Evolutionary conservation across 2,888 invertebrate species (phyloP), one percentile per base, ranked within the genome.

Genomic region (Microplitis manilae): DNA sequence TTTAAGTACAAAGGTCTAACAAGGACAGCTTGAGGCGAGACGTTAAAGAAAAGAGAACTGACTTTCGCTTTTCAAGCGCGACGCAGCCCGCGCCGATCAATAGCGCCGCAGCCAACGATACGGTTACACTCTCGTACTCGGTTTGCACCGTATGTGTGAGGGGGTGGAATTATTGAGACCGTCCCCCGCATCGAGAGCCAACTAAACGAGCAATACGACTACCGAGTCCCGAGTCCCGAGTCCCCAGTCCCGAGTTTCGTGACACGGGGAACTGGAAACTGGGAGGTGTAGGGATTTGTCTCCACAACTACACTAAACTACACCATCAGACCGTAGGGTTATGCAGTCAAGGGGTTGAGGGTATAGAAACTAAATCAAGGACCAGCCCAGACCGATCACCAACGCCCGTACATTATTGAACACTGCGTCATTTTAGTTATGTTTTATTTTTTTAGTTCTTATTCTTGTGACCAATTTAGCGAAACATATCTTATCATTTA

Each of bases 11-110:
- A 13, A 50, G 13, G 50, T 50, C n/a, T 61, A 65, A 68, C 71
- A 79, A 77, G 77, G 60, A 81, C 73, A 78, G 74, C 68, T 74
- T 61, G 76, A 79, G 84, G 79, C 84, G 83, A 84, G 85, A 85
- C 83, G 82, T 62, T 83, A 84, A 86, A 85, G 80, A 80, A 85
- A 84, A 83, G 85, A 84, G 84, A 82, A 83, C 70, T 84, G 87
- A 89, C 88, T 89, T 89, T 89, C 88, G 88, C 88, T 89, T 88
- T 89, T 87, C 81, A 84, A 86, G 84, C 84, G 83, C 85, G 84
- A 85, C 86, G 85, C 86, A 85, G 84, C 82, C 72, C 84, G 81
- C 83, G 84, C 83, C 87, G 89, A 89, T 89, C 89, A 89, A 89
- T 89, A 89, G 86, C 85, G 83, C 79, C 73, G 79, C 79, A 76